Evolutionary conservation across 2,797 vertebrate genomes (phyloP), one percentile per base, ranked within the genome.

Genomic region (Apodemus agrarius): DNA sequence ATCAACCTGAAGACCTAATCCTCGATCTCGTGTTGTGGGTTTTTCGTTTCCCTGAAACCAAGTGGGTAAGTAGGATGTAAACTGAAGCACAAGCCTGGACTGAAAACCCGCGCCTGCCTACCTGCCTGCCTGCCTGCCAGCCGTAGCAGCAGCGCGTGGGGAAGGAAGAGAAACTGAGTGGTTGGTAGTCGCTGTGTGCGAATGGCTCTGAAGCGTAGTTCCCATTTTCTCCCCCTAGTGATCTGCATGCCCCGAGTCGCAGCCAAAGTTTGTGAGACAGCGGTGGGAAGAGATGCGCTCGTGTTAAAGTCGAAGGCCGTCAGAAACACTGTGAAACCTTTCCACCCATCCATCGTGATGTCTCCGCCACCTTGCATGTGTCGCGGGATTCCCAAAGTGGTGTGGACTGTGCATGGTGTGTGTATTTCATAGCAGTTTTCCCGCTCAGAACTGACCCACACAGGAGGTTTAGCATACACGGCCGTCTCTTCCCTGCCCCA

Each of bases 261-360:
- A 95, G 96, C 98, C 96, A 98, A 97, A 96, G 79, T 98, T 97
- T 98, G 98, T 98, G 97, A 98, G 98, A 31, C 97, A 95, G 98
- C 98, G 98, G 97, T 98, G 98, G 97, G 98, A 95, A 98, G 98
- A 98, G 97, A 96, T 98, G 97, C 98, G 85, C 97, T 98, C 67
- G 96, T 98, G 97, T 98, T 98, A 91, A 98, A 97, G 98, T 98
- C 97, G 97, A 98, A 98, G 98, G 98, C 97, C 98, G 82, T 98
- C 96, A 97, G 98, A 98, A 98, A 98, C 98, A 98, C 98, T 98
- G 98, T 98, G 98, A 98, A 98, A 98, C 97, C 91, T 98, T 98
- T 94, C 96, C 94, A 95, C 97, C 69, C 97, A 83, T 98, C 94
- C 97, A 31, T 98, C 96, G 97, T 97, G 97, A 96, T 92, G 94